These are phyloP conservation scores for Callimorpha dominula DNA, from an alignment of 2,888 invertebrate species.

Conservation along the genomic window DNA sequence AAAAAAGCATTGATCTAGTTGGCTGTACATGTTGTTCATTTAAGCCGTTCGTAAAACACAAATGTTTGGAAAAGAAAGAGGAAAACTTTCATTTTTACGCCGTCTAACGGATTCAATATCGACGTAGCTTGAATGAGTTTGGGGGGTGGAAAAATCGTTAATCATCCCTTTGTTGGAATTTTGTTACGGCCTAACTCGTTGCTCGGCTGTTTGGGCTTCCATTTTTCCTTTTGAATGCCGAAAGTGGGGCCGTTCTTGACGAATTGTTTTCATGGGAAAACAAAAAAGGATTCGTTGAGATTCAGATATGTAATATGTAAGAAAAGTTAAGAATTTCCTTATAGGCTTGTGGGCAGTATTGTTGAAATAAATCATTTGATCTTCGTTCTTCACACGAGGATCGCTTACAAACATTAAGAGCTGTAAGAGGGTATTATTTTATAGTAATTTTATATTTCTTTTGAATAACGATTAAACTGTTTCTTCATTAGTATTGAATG, in stretches of 20 bases:
- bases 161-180: constrained; percentile 87
- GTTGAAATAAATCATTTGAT: constrained; percentile 30
- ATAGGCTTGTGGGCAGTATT: constrained; percentile 31
- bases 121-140: constrained; percentile 85
- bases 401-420: constrained; percentile 21
- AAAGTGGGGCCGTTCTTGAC: constrained; percentile 82
- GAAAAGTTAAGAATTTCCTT: constrained; percentile 46
- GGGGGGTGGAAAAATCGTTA: constrained; percentile 84
- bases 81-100: constrained; percentile 86
- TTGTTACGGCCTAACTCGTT: constrained; percentile 86
- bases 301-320: constrained; percentile 59
- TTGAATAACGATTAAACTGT: constrained; percentile 29
- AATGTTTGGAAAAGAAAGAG: constrained; percentile 74
- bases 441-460: constrained; percentile 20
- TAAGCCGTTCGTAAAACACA: constrained; percentile 60
- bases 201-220: constrained; percentile 84
- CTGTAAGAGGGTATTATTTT: constrained; percentile 15
- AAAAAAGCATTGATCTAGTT: not conserved
- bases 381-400: constrained; percentile 17
- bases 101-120: constrained; percentile 86
- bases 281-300: constrained; percentile 67
- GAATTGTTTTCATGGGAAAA: constrained; percentile 82
- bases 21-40: constrained; percentile 29
- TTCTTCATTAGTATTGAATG: constrained; percentile 36
- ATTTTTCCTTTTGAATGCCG: constrained; percentile 82